phyloP scores from a whole-genome alignment of 2,888 invertebrate genomes.

The Lymantria monacha region DNA sequence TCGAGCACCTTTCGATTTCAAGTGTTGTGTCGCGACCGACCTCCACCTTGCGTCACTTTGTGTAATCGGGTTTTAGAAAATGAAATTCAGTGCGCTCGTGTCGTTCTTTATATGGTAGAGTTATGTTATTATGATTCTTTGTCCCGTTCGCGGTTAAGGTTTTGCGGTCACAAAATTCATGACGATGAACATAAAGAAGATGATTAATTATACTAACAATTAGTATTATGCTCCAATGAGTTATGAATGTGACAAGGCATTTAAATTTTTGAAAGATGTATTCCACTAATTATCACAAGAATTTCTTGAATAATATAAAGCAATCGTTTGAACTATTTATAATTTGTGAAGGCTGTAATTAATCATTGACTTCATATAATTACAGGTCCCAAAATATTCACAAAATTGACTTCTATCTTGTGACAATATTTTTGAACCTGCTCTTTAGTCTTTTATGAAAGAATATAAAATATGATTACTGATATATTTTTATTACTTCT shows the following conservation, averaged over 20 bases:
- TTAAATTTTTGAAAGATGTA: too few relatives aligned
- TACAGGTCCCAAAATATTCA: too few relatives aligned
- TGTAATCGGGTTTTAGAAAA: conserved; percentile 79
- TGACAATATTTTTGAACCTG: too few relatives aligned
- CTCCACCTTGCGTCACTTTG: conserved; percentile 70
- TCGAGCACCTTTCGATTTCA: conserved; percentile 76
- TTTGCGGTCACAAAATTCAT: conserved; percentile 2
- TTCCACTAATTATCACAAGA: too few relatives aligned
- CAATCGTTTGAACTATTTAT: too few relatives aligned
- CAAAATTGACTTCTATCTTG: too few relatives aligned
- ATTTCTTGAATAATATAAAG: too few relatives aligned
- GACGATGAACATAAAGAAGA: background rate
- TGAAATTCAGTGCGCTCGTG: conserved; percentile 73
- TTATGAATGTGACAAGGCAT: background rate
- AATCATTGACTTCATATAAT: too few relatives aligned
- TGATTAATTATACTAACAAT: background rate
- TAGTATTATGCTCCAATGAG: conserved; percentile 1
- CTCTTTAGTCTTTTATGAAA: too few relatives aligned
- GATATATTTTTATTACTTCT: too few relatives aligned
- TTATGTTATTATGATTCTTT: conserved; percentile 58
- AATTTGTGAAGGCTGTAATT: too few relatives aligned
- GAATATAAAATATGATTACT: too few relatives aligned
- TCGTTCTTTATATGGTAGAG: conserved; percentile 70
- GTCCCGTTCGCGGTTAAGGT: conserved; percentile 39
- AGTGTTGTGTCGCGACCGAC: conserved; percentile 67